A percentile compares a stretch with the other conserved stretches of the same genome.
These are phyloP conservation scores for Madoqua kirkii DNA, from an alignment of 2,113 vertebrate genomes.

Conservation along the genomic window DNA sequence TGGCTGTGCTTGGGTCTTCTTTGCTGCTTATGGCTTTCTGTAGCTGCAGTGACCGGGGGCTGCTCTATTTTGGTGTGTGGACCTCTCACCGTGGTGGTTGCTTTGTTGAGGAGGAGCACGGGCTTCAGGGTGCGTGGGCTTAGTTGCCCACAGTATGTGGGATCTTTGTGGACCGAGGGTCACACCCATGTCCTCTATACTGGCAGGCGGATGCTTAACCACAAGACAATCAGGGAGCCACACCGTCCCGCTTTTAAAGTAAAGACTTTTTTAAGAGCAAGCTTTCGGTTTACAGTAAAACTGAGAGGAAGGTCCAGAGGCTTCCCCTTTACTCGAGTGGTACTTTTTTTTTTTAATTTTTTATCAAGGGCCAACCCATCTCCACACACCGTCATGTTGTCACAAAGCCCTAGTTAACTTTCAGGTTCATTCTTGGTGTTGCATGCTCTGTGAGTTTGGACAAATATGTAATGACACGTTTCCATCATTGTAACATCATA, in stretches of 20 bases:
- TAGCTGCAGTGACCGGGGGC: not conserved
- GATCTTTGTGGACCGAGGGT: not conserved
- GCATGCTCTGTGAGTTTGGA: not conserved
- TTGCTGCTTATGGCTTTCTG: not conserved
- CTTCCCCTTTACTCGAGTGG: not conserved
- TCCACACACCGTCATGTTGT: not conserved
- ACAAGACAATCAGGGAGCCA: not conserved
- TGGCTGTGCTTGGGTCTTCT: not conserved
- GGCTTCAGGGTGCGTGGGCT: not conserved
- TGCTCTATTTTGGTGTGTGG: not conserved
- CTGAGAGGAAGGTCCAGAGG: not conserved
- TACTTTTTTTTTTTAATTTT: not conserved
- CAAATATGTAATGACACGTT: not conserved
- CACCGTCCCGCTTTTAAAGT: not conserved
- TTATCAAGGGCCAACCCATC: not conserved
- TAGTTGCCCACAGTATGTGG: not conserved
- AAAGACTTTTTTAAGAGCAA: not conserved
- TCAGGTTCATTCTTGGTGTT: not conserved
- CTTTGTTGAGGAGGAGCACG: not conserved
- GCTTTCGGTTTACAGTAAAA: not conserved
- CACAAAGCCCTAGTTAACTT: not conserved
- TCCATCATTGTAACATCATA: not conserved
- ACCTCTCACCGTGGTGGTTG: not conserved
- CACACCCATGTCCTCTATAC: not conserved
- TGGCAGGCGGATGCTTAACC: not conserved